phyloP scores from a whole-genome alignment of 2,797 vertebrate genomes.

The Sebastiscus tertius region DNA sequence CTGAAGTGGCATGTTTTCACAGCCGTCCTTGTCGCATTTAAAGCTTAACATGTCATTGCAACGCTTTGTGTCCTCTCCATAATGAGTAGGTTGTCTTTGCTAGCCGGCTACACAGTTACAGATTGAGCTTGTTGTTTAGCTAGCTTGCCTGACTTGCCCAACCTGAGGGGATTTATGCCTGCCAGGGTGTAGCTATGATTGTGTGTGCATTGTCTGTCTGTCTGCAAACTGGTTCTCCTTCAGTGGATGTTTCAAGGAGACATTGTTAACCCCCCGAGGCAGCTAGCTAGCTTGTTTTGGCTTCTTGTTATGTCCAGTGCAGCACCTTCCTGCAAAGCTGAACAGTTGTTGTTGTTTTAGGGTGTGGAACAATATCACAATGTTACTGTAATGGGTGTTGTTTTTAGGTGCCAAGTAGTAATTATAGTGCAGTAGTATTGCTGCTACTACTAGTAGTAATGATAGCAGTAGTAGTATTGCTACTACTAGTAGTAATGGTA shows the following conservation, averaged over 20 bases:
- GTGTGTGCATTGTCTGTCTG: background rate
- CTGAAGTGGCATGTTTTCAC: background rate
- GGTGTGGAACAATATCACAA: no score
- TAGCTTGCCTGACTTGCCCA: background rate
- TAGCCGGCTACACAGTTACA: slow-evolving; percentile 19
- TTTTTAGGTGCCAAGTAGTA: no score
- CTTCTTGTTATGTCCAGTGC: background rate
- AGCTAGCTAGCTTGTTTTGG: background rate
- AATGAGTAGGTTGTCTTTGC: slow-evolving; percentile 16
- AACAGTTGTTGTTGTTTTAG: background rate
- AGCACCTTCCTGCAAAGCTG: background rate
- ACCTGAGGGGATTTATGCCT: background rate
- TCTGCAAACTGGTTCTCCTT: slow-evolving; percentile 19
- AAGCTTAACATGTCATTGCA: slow-evolving; percentile 13
- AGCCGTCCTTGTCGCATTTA: background rate
- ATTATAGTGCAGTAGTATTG: no score
- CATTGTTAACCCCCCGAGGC: background rate
- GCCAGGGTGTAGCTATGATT: background rate
- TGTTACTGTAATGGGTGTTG: no score
- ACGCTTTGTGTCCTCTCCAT: slow-evolving; percentile 50
- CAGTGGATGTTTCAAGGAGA: slow-evolving; percentile 58
- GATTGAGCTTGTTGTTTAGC: no score
- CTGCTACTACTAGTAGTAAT: no score
- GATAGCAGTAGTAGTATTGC: no score
- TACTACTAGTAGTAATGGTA: no score